Evolutionary conservation across 1,140 invertebrate species (phyloP).

Genomic region (Metaphire vulgaris): DNA sequence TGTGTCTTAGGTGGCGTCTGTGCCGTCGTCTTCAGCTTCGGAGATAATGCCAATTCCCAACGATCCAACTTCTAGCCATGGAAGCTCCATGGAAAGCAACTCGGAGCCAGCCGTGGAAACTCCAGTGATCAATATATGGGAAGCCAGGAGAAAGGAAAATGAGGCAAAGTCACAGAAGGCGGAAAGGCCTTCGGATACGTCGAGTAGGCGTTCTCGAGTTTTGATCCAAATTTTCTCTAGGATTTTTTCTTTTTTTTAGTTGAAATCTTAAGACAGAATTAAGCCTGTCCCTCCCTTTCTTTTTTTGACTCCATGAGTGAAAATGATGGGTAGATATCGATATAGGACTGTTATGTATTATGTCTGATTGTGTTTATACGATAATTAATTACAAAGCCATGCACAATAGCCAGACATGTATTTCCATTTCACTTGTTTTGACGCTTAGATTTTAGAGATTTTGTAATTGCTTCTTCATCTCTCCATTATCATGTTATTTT

Average conservation of each 20-base stretch:
- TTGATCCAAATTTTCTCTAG: not conserved
- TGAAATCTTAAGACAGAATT: not conserved
- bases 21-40: conserved; percentile 8
- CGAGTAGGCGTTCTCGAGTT: too few species aligned
- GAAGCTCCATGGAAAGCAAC: too few species aligned
- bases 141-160: not conserved
- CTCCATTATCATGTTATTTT: too few species aligned
- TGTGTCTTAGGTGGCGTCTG: not conserved
- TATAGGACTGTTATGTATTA: not conserved
- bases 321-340: not conserved
- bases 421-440: too few species aligned
- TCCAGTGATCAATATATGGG: conserved; percentile 34
- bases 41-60: too few species aligned
- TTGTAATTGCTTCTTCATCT: too few species aligned
- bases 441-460: too few species aligned
- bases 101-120: conserved; percentile 19
- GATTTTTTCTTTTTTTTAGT: not conserved
- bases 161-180: conserved; percentile 5
- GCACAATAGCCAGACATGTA: too few species aligned
- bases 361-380: too few species aligned
- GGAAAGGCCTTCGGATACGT: not conserved
- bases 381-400: too few species aligned
- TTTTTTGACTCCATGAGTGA: not conserved
- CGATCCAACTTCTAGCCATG: too few species aligned
- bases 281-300: not conserved